Conservation (phyloP, 1,140 invertebrate species). For the Eupeodes corollae region DNA sequence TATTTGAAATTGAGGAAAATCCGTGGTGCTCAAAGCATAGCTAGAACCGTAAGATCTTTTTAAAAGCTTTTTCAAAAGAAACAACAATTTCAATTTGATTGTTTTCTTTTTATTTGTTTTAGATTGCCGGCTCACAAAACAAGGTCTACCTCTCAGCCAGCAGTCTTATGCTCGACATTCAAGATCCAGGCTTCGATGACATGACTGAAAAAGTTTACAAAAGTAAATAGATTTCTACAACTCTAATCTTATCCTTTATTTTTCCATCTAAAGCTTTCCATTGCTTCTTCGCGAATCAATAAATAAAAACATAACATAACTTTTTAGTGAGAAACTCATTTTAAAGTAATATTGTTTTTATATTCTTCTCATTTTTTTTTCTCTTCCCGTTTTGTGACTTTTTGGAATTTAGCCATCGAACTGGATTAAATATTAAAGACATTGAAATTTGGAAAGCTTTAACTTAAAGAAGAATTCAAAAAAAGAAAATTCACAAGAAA, state of each 20-base stretch:
- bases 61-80: neutral
- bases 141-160: slow-evolving; percentile 86
- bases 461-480: too few species aligned
- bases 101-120: slow-evolving; percentile 7
- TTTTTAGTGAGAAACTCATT: too few species aligned
- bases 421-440: too few species aligned
- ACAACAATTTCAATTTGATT: neutral
- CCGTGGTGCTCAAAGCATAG: slow-evolving; percentile 92
- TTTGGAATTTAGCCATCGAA: too few species aligned
- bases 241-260: too few species aligned
- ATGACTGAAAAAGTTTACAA: slow-evolving; percentile 66
- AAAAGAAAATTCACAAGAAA: too few species aligned
- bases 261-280: too few species aligned
- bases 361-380: too few species aligned
- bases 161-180: slow-evolving; percentile 94
- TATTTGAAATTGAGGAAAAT: slow-evolving; percentile 97
- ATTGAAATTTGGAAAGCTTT: too few species aligned
- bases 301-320: neutral
- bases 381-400: too few species aligned
- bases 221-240: slow-evolving; percentile 47
- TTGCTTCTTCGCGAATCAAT: too few species aligned
- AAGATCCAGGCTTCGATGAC: slow-evolving; percentile 86
- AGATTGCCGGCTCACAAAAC: slow-evolving; percentile 92
- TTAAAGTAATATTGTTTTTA: too few species aligned
- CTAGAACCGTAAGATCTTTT: slow-evolving; percentile 71